phyloP scores from a whole-genome alignment of 2,797 vertebrate genomes.

The Tenualosa thibaudeaui region DNA sequence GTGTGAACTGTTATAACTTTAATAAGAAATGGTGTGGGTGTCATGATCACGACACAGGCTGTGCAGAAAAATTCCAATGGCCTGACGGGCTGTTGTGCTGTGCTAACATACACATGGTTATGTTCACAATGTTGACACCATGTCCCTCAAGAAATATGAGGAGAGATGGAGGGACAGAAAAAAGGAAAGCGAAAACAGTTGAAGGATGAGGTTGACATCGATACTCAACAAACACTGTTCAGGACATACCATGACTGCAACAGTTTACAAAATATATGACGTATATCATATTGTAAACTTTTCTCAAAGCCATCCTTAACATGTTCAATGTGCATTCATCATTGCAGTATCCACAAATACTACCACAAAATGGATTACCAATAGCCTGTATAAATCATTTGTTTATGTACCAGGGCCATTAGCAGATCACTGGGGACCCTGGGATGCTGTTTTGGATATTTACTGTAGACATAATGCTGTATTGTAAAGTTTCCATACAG shows the following conservation, averaged over 20 bases:
- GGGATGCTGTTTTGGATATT: no score
- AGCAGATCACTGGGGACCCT: no score
- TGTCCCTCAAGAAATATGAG: slow-evolving; percentile 42
- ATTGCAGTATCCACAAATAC: no score
- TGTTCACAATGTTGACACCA: slow-evolving; percentile 41
- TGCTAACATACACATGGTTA: slow-evolving; percentile 36
- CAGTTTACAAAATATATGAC: background rate
- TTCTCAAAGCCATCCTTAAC: background rate
- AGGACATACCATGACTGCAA: background rate
- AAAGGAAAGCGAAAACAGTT: background rate
- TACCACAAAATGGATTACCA: no score
- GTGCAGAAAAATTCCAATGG: background rate
- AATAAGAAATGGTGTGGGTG: slow-evolving; percentile 26
- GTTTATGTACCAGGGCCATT: no score
- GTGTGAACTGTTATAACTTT: slow-evolving; percentile 22
- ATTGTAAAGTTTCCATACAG: no score
- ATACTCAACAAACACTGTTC: slow-evolving; percentile 1
- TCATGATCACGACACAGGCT: slow-evolving; percentile 27
- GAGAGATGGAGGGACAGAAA: slow-evolving; percentile 30
- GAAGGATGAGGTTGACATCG: slow-evolving; percentile 7
- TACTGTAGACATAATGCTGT: no score
- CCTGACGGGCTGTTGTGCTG: background rate
- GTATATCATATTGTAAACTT: background rate
- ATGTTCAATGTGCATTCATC: no score
- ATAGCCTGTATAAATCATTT: no score